A percentile compares a stretch with the other conserved stretches of the same genome.
Evolutionary conservation across 2,113 vertebrate genomes (phyloP).

Genomic region (Thunnus thynnus): DNA sequence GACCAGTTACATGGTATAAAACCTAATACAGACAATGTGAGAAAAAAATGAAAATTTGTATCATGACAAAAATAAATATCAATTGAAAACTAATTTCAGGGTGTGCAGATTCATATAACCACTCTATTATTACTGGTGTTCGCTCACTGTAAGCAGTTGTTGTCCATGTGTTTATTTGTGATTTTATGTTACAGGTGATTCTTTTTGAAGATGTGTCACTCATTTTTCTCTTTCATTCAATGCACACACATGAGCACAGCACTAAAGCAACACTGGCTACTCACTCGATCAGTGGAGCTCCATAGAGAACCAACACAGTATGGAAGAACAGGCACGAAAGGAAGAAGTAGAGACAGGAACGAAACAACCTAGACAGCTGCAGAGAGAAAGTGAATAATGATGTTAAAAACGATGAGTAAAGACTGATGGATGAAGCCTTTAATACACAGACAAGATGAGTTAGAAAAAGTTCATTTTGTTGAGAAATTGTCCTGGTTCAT

Average conservation of each 20-base stretch:
- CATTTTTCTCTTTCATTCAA: background rate
- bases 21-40: no score
- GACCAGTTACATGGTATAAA: no score
- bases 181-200: no score
- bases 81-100: no score
- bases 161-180: no score
- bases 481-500: background rate
- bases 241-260: background rate
- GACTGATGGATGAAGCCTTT: background rate
- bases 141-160: no score
- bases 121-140: no score
- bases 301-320: conserved; percentile 93
- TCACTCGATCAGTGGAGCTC: conserved; percentile 96
- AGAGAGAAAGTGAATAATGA: conserved; percentile 43
- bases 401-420: background rate
- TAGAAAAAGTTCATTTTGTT: background rate
- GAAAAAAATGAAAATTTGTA: no score
- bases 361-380: conserved; percentile 90
- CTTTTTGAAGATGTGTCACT: no score
- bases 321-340: conserved; percentile 95
- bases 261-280: conserved; percentile 67
- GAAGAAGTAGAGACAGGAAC: conserved; percentile 93
- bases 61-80: no score
- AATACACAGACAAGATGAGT: background rate
- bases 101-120: no score